Base-by-base conservation (phyloP, 2,888 invertebrate species). In the Nomada goodeniana region DNA sequence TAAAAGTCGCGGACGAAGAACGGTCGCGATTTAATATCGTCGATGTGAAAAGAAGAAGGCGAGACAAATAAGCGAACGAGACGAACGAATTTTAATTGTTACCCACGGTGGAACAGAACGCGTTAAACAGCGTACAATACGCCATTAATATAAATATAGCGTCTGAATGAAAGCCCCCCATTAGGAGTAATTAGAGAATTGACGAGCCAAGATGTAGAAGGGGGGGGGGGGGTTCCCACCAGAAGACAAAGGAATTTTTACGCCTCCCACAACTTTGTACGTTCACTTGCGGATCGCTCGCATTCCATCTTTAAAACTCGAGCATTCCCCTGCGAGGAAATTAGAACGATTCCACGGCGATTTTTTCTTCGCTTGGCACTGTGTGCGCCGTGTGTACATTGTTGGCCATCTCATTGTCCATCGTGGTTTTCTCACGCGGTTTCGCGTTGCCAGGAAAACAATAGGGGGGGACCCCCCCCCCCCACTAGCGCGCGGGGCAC, bases 391-490 rank as follows among this genome's bases (percentile, higher is more conserved):
- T 3, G 47, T 47, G 3, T 0, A 47, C n/a, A 52, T 67, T 18
- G n/a, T 53, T 67, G 57, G 47, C 44, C 15, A 44, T 69, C 15
- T 15, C 42, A 59, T 69, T 69, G 69, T 69, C 13, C 13, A 7
- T 7, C 36, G 13, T n/a, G 57, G 18, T 44, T 69, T 36, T 69
- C 57, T 69, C 69, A 69, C 69, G 44, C 26, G 13, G 47, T 59
- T 67, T 67, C 53, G 53, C 57, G 57, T 23, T n/a, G 42, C 57
- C 26, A 29, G n/a, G 69, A 3, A 59, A 59, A 69, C 57, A 69
- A 44, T 69, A n/a, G 55, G 36, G 15, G 36, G 15, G 47, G 26
- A 15, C 23, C 44, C 4, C 44, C 44, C 26, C 42, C 26, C 26
- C 26, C 2, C 26, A 23, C 23, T 47, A 13, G 47, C 47, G 13